phyloP scores from a whole-genome alignment of 2,113 vertebrate species.

The Vulpes vulpes region DNA sequence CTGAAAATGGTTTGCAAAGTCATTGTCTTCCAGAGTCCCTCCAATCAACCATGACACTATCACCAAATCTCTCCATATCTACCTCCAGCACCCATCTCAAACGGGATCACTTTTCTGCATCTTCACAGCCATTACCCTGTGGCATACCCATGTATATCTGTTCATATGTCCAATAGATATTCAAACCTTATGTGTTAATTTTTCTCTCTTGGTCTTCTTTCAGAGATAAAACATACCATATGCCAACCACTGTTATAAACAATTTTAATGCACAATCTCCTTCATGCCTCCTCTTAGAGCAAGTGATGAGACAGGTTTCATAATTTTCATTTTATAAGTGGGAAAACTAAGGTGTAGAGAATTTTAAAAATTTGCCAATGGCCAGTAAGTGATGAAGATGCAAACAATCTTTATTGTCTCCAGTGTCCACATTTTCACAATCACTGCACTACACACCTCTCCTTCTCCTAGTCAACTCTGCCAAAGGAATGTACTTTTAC shows the following conservation, averaged over 20 bases:
- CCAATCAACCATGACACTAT: neutral
- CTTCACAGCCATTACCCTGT: neutral
- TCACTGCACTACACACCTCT: accelerated
- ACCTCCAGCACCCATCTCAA: neutral
- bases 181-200: neutral
- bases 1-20: neutral
- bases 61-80: neutral
- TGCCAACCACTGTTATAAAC: neutral
- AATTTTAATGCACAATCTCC: neutral
- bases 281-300: neutral
- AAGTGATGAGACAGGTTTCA: neutral
- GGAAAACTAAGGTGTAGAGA: neutral
- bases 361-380: neutral
- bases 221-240: neutral
- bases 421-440: neutral
- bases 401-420: neutral
- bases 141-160: neutral
- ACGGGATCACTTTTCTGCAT: neutral
- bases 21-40: neutral
- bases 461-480: neutral
- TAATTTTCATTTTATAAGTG: neutral
- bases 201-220: neutral
- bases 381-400: neutral
- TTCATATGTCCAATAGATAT: neutral
- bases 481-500: neutral